phyloP scores from a whole-genome alignment of 2,797 vertebrate species.

The Salarias fasciatus region DNA sequence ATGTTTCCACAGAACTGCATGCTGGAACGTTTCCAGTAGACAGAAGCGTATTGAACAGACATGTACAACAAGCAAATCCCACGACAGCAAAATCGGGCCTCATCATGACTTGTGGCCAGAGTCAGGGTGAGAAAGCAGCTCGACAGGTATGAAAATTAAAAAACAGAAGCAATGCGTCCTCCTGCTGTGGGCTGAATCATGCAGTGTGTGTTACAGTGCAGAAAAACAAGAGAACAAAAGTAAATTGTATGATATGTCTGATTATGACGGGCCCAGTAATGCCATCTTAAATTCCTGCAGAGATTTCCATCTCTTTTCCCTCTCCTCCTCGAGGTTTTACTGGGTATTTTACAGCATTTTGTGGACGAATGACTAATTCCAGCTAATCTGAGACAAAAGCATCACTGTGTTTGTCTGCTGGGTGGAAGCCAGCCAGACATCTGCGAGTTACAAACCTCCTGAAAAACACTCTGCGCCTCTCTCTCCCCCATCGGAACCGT shows the following conservation, averaged over 20 bases:
- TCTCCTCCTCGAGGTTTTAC: conserved; percentile 35
- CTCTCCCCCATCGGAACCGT: conserved; percentile 10
- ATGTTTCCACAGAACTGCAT: background rate
- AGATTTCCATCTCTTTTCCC: conserved; percentile 18
- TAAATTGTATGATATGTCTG: conserved; percentile 14
- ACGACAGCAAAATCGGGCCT: background rate
- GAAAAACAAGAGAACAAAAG: conserved; percentile 14
- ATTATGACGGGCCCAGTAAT: conserved; percentile 10
- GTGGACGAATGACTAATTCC: conserved; percentile 27
- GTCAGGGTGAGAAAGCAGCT: conserved; percentile 11
- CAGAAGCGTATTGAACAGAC: conserved; percentile 11
- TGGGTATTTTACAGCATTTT: conserved; percentile 43
- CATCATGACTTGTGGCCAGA: background rate
- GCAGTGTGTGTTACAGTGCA: background rate
- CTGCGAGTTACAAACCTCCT: conserved; percentile 44
- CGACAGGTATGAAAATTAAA: background rate
- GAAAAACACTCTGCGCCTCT: conserved; percentile 26
- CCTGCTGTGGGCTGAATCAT: background rate
- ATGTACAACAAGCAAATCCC: conserved; percentile 24
- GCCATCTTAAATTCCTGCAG: conserved; percentile 25
- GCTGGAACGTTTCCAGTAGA: conserved; percentile 4
- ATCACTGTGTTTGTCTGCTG: conserved; percentile 57
- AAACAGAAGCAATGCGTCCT: background rate
- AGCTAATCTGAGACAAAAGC: conserved; percentile 64
- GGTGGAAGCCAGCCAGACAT: conserved; percentile 67